Evolutionary conservation across 2,888 invertebrate species (phyloP).

Genomic region (Serripes groenlandicus): DNA sequence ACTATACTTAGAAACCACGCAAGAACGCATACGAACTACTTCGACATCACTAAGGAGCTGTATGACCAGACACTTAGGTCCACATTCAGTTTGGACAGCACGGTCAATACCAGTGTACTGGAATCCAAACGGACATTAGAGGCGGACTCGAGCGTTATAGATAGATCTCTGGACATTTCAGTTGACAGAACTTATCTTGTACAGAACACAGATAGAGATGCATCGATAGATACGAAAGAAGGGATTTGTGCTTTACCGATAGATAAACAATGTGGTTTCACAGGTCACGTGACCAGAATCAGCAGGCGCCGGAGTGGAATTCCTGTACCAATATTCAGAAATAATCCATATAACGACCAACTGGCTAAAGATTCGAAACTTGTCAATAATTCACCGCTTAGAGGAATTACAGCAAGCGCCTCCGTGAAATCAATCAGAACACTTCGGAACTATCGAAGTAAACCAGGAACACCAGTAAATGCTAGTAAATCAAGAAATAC

Average conservation of each 20-base stretch:
- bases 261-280: background rate
- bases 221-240: background rate
- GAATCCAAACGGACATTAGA: constrained; percentile 10
- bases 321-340: background rate
- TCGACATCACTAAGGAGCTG: constrained; percentile 6
- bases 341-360: background rate
- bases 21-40: constrained; percentile 37
- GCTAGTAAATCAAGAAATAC: background rate
- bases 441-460: background rate
- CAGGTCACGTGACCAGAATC: background rate
- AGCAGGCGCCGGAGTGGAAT: constrained; percentile 6
- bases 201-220: background rate
- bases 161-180: constrained; percentile 19
- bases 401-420: background rate
- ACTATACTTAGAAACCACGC: constrained; percentile 48
- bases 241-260: background rate
- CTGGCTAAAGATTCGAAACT: background rate
- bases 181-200: background rate
- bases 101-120: background rate
- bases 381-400: background rate
- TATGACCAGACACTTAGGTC: background rate
- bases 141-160: constrained; percentile 4
- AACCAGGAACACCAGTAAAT: constrained; percentile 1
- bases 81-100: background rate
- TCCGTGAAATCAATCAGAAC: constrained; percentile 4